Evolutionary conservation across 2,888 invertebrate genomes (phyloP), one percentile per base, ranked within the genome.

Genomic region (Tetramorium bicarinatum): DNA sequence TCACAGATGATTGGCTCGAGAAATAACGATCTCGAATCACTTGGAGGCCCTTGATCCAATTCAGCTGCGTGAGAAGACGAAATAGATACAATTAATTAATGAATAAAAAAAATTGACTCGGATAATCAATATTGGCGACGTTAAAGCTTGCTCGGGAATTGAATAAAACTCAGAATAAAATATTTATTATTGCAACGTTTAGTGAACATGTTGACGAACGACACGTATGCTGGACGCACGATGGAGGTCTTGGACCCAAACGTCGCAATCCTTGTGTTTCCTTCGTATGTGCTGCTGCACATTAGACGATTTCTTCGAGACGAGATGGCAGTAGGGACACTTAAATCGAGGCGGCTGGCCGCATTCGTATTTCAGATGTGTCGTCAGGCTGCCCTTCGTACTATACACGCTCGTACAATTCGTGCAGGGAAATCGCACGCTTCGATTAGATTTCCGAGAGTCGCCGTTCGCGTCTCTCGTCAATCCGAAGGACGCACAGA

Each of bases 271-370:
- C 71, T 86, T 74, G 81, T 92, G 92, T 62, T 85, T 88, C 56
- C 91, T 85, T 18, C 90, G 83, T 38, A 93, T 90, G 71, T 93
- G 93, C 59, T 88, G 89, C 34, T 88, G 90, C 11, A 93, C 79
- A 81, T 92, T 91, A 2, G 91, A 91, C n/a, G 92, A 92, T 75
- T 92, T 91, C 86, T 93, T 93, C 34, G 92, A 91, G n/a, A 89
- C 77, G 56, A 92, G 89, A 59, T 87, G 82, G 83, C 95, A 95
- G 80, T 93, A 92, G 34, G 93, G 93, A 83, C 95, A 95, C 86
- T 93, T 91, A 88, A 93, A 94, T 61, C 93, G 91, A 34, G 94
- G 94, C 9, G 92, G 93, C 71, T 92, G 89, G 8, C 93, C 92
- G 79, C 95, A 95, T 69, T 93, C 92, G 87, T 93, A 93, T 77